A percentile compares a stretch with the other conserved stretches of the same genome.
phyloP scores from a whole-genome alignment of 2,797 vertebrate genomes.

The Orestias chungarensis region DNA sequence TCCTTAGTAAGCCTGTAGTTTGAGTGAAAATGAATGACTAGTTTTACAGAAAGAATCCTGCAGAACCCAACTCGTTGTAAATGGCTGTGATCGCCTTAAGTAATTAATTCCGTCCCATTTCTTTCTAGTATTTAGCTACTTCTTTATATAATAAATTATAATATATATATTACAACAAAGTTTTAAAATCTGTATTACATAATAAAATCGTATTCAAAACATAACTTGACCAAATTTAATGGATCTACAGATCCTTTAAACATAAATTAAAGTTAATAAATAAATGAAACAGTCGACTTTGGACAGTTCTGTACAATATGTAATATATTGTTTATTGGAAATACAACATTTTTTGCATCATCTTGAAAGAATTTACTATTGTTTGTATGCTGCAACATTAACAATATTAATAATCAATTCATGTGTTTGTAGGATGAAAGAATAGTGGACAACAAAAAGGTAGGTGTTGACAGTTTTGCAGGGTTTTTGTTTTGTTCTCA shows the following conservation, averaged over 20 bases:
- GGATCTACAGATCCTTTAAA: no score
- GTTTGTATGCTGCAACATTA: background rate
- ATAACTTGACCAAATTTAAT: background rate
- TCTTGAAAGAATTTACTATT: background rate
- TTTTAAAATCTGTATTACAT: background rate
- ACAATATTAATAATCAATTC: constrained; percentile 4
- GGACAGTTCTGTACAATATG: background rate
- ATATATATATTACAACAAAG: background rate
- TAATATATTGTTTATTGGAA: background rate
- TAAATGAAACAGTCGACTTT: no score
- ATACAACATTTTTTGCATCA: background rate
- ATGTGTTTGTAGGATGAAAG: constrained; percentile 78
- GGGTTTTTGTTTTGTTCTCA: background rate
- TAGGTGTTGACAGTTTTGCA: constrained; percentile 44
- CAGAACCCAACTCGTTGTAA: background rate
- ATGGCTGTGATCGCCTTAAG: background rate
- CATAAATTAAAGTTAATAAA: no score
- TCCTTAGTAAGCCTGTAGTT: background rate
- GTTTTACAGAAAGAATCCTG: background rate
- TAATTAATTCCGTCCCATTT: background rate
- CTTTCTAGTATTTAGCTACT: background rate
- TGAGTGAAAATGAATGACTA: background rate
- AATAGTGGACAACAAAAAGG: constrained; percentile 64
- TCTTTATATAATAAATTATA: background rate
- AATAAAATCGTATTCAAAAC: background rate